Evolutionary conservation across 2,113 vertebrate genomes (phyloP).

Genomic region (Pyrgilauda ruficollis): DNA sequence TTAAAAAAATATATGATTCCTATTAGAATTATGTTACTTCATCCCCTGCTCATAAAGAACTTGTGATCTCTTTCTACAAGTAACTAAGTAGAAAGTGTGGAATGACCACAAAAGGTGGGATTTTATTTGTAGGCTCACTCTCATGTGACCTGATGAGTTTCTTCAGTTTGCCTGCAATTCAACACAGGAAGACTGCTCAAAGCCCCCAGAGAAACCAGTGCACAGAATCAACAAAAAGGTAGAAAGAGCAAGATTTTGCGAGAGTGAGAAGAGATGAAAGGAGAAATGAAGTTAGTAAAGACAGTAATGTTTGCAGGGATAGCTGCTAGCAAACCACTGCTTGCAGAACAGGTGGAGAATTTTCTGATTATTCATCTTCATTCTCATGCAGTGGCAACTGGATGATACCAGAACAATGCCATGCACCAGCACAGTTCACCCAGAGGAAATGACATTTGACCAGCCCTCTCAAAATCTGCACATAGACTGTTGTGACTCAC

Average conservation of each 20-base stretch:
- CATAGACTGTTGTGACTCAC: not conserved
- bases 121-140: not conserved
- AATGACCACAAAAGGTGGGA: not conserved
- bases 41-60: not conserved
- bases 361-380: not conserved
- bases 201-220: not conserved
- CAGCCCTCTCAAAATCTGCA: not conserved
- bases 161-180: not conserved
- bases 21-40: not conserved
- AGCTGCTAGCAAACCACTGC: not conserved
- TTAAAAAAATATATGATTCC: not conserved
- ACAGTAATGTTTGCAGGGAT: not conserved
- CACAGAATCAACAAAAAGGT: not conserved
- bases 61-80: not conserved
- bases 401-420: not conserved
- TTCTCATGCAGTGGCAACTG: not conserved
- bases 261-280: not conserved
- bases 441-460: not conserved
- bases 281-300: not conserved
- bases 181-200: not conserved
- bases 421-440: not conserved
- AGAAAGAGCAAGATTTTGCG: not conserved
- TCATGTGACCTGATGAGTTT: not conserved
- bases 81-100: not conserved
- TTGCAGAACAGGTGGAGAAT: not conserved